phyloP scores from a whole-genome alignment of 2,113 vertebrate species.

The Philantomba maxwellii region DNA sequence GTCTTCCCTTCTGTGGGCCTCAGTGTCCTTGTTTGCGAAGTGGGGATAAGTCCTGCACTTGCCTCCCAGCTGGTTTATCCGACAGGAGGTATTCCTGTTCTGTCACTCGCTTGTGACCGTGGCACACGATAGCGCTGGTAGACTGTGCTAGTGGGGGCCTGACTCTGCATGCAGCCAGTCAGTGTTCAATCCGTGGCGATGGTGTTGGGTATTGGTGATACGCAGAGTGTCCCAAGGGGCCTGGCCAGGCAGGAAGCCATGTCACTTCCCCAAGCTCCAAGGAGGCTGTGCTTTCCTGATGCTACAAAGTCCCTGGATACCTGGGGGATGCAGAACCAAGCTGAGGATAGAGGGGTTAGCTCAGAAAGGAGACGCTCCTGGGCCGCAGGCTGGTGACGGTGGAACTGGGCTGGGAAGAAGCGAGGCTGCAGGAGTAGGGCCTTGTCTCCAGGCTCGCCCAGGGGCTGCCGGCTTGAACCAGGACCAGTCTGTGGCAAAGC shows the following conservation, averaged over 20 bases:
- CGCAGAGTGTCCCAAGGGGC: background rate
- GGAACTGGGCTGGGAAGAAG: background rate
- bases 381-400: background rate
- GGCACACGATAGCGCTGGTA: no score
- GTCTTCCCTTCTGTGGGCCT: background rate
- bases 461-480: background rate
- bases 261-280: background rate
- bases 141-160: background rate
- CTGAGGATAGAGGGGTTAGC: background rate
- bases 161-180: background rate
- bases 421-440: background rate
- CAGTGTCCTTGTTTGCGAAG: background rate
- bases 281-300: background rate
- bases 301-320: background rate
- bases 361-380: background rate
- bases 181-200: background rate
- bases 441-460: background rate
- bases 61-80: background rate
- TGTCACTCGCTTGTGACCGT: background rate
- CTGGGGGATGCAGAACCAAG: background rate
- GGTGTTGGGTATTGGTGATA: background rate
- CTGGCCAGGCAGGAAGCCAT: background rate
- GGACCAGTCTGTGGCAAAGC: background rate
- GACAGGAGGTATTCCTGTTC: background rate
- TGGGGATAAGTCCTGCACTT: background rate